Percentiles rank a stretch among this genome's conserved stretches.
phyloP scores from a whole-genome alignment of 2,113 vertebrate genomes.

The Strix uralensis region DNA sequence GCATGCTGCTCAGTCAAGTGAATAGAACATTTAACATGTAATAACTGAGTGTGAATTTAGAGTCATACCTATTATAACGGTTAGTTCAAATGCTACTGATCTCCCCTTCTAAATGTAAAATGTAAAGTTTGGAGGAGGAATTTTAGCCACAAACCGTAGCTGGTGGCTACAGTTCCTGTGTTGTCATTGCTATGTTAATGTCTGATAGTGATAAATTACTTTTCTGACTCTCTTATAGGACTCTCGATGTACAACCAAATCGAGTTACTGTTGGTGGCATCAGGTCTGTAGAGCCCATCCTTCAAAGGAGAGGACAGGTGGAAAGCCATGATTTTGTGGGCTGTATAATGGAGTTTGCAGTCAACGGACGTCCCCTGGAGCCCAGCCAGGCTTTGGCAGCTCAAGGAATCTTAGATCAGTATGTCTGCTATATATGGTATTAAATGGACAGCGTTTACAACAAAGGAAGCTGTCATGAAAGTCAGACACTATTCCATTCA shows the following conservation, averaged over 20 bases:
- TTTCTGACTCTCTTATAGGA: constrained; percentile 75
- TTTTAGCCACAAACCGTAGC: not conserved
- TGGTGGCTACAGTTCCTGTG: not conserved
- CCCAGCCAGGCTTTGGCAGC: constrained; percentile 91
- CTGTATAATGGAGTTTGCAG: constrained; percentile 98
- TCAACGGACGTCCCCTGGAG: constrained; percentile 95
- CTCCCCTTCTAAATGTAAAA: not conserved
- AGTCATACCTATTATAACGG: not conserved
- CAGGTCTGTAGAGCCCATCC: constrained; percentile 85
- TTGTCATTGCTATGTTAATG: not conserved
- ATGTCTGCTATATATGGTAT: constrained; percentile 39
- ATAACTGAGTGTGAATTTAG: not conserved
- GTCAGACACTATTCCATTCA: not conserved
- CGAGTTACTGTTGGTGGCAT: constrained; percentile 92
- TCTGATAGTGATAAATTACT: not conserved
- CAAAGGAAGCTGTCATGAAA: not conserved
- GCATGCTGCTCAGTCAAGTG: not conserved
- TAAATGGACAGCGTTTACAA: not conserved
- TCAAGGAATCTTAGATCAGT: constrained; percentile 94
- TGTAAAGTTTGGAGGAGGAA: not conserved
- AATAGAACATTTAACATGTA: not conserved
- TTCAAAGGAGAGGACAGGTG: constrained; percentile 91
- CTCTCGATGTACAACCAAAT: constrained; percentile 94
- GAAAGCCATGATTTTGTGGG: constrained; percentile 95
- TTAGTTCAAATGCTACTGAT: not conserved